These are phyloP conservation scores for Ectemnius lituratus DNA, from an alignment of 2,888 invertebrate genomes.

Conservation along the genomic window DNA sequence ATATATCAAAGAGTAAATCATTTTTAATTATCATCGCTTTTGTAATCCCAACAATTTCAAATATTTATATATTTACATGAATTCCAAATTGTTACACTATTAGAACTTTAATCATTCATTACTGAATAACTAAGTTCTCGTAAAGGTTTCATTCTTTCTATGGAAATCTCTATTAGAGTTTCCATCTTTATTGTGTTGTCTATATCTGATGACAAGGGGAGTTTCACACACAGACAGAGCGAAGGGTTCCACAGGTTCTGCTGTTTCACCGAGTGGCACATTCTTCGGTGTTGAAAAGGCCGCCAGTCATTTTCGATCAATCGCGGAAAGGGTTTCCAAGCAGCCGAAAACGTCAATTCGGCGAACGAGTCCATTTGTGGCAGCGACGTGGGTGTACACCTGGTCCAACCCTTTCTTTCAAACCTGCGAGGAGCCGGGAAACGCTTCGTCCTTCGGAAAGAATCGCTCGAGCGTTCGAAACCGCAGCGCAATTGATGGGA, in stretches of 20 bases:
- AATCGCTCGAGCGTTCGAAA: conserved; percentile 39
- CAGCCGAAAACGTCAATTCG: conserved; percentile 52
- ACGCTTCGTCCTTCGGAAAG: conserved; percentile 12
- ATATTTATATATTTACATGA: too few species aligned
- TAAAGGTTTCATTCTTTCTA: too few species aligned
- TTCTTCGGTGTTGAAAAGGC: conserved; percentile 15
- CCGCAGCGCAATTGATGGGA: conserved; percentile 17
- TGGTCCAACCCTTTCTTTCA: conserved; percentile 51
- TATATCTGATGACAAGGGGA: too few species aligned
- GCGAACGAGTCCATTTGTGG: conserved; percentile 53
- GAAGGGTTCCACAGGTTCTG: conserved; percentile 7
- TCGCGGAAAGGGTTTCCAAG: conserved; percentile 12
- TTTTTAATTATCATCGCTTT: too few species aligned
- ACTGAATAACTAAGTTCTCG: too few species aligned
- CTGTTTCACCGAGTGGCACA: conserved; percentile 27
- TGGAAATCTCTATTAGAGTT: too few species aligned
- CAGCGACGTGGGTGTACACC: conserved; percentile 48
- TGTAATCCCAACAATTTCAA: too few species aligned
- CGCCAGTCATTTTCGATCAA: conserved; percentile 38
- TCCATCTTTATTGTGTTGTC: too few species aligned
- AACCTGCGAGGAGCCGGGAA: conserved; percentile 14
- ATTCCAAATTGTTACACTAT: too few species aligned
- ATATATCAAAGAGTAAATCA: too few species aligned
- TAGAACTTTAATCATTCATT: too few species aligned
- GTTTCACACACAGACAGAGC: too few species aligned